Percentiles rank a stretch among this genome's conserved stretches.
Evolutionary conservation across 2,113 vertebrate species (phyloP).

Genomic region (Hydrochoerus hydrochaeris): DNA sequence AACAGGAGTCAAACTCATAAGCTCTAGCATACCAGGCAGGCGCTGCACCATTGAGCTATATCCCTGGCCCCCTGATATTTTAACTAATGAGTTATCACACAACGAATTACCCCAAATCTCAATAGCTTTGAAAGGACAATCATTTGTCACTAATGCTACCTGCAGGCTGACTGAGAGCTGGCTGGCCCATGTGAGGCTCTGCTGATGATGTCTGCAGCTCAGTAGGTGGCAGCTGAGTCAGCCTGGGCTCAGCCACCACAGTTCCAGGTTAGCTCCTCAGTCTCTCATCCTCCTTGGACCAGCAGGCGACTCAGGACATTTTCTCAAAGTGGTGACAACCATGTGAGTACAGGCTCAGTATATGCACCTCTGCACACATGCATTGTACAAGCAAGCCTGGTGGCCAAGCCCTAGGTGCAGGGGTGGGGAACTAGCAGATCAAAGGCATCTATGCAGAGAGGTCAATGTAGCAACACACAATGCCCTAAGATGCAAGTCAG

Average conservation of each 20-base stretch:
- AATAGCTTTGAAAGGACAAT: neutral
- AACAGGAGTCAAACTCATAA: too few species aligned
- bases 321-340: neutral
- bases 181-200: neutral
- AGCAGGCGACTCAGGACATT: neutral
- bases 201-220: too few species aligned
- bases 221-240: neutral
- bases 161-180: neutral
- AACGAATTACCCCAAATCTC: neutral
- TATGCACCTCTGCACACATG: accelerated
- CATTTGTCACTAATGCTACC: neutral
- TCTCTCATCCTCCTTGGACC: neutral
- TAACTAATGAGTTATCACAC: neutral
- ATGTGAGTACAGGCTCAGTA: neutral
- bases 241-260: too few species aligned
- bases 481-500: neutral
- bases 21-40: too few species aligned
- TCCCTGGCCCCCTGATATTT: too few species aligned
- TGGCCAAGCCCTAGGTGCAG: neutral
- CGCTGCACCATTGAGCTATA: too few species aligned
- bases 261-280: too few species aligned
- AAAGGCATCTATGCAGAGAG: neutral
- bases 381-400: neutral
- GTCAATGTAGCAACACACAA: accelerated
- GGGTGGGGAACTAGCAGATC: neutral